Conservation (phyloP, 2,113 vertebrate genomes). For the Atlantisia rogersi region DNA sequence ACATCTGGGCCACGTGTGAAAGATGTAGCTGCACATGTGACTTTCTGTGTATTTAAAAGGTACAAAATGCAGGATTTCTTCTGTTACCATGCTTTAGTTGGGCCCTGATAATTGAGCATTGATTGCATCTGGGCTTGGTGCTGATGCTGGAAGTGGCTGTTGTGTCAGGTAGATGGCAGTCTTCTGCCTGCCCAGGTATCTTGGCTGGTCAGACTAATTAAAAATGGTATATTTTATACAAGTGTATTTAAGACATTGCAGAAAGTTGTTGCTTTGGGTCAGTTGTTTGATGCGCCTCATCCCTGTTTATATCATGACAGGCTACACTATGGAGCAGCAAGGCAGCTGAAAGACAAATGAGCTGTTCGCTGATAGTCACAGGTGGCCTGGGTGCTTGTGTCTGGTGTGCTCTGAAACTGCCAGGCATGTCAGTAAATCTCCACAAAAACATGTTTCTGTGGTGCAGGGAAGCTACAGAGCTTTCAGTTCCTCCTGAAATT, state of each 20-base stretch:
- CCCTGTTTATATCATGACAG: neutral
- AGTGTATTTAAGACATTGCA: neutral
- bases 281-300: neutral
- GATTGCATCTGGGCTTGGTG: neutral
- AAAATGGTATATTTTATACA: neutral
- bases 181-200: neutral
- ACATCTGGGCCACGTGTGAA: neutral
- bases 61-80: neutral
- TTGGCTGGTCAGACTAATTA: neutral
- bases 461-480: fast-evolving
- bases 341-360: neutral
- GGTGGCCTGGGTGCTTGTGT: neutral
- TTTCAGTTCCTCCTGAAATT: neutral
- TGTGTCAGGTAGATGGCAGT: neutral
- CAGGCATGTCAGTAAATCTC: neutral
- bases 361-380: neutral
- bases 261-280: neutral
- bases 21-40: fast-evolving
- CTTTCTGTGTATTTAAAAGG: neutral
- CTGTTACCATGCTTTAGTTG: neutral
- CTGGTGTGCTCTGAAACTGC: neutral
- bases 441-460: neutral
- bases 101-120: neutral
- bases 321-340: neutral
- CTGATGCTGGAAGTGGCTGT: neutral